A percentile compares a stretch with the other conserved stretches of the same genome.
These are phyloP conservation scores for Antechinus stuartii DNA, from an alignment of 2,113 vertebrate species.

Conservation along the genomic window DNA sequence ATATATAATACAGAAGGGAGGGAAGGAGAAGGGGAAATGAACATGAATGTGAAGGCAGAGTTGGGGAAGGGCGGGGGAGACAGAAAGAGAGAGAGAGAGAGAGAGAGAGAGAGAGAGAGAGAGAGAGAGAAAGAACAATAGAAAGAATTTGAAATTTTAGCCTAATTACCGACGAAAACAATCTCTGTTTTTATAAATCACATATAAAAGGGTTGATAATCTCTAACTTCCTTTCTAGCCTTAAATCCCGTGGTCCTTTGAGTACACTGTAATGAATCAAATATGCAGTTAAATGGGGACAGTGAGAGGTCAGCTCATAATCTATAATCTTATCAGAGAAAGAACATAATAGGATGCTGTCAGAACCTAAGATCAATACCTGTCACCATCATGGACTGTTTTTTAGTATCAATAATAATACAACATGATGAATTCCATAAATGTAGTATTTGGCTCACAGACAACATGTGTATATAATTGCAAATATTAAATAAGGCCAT, in stretches of 20 bases:
- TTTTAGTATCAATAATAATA: not conserved
- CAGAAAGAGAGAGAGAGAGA: too few species aligned
- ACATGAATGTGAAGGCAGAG: too few species aligned
- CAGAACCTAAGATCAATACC: not conserved
- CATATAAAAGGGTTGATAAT: not conserved
- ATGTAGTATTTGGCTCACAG: not conserved
- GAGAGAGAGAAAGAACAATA: not conserved
- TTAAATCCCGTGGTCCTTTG: slow-evolving; percentile 8
- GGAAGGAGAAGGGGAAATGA: too few species aligned
- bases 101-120: too few species aligned
- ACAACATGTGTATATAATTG: not conserved
- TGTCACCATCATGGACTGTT: not conserved
- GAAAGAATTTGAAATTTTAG: slow-evolving; percentile 33
- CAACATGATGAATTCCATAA: not conserved
- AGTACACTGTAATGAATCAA: slow-evolving; percentile 52
- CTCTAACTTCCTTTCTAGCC: not conserved
- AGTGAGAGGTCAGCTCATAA: not conserved
- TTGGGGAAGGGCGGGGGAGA: too few species aligned
- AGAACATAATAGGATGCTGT: not conserved
- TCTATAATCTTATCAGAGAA: not conserved
- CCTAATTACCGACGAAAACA: slow-evolving; percentile 36
- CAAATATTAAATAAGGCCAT: not conserved
- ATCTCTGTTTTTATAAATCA: slow-evolving; percentile 58
- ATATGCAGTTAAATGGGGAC: slow-evolving; percentile 21
- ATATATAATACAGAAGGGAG: not conserved